Conservation (phyloP, 2,888 invertebrate species). For the Bombylius major region DNA sequence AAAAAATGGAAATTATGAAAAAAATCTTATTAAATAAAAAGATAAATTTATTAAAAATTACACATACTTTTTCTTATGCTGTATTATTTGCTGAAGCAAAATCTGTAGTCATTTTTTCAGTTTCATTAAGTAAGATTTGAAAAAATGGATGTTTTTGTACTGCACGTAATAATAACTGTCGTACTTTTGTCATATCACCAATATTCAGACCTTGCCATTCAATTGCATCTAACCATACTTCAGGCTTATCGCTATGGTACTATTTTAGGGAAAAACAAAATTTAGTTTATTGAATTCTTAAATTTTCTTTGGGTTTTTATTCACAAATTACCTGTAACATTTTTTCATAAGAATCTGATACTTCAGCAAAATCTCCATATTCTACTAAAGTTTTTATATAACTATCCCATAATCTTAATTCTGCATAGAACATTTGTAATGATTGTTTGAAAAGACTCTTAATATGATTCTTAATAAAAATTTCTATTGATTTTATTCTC, state of each 20-base stretch:
- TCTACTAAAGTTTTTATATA: constrained; percentile 68
- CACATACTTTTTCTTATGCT: constrained; percentile 16
- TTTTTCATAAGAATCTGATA: too few species aligned
- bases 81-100: constrained; percentile 38
- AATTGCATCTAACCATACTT: constrained; percentile 69
- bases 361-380: too few species aligned
- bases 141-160: constrained; percentile 61
- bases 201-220: constrained; percentile 62
- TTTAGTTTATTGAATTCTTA: neutral
- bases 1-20: too few species aligned
- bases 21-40: too few species aligned
- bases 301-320: neutral
- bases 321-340: too few species aligned
- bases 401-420: constrained; percentile 61
- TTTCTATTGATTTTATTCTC: neutral
- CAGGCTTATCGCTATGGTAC: constrained; percentile 59
- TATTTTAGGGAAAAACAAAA: too few species aligned
- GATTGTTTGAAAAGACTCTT: constrained; percentile 61
- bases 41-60: too few species aligned
- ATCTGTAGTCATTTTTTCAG: constrained; percentile 19
- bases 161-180: constrained; percentile 59
- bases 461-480: constrained; percentile 37
- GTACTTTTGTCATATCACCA: constrained; percentile 53
- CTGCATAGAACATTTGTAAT: constrained; percentile 53
- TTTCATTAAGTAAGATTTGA: constrained; percentile 34